A percentile compares a stretch with the other conserved stretches of the same genome.
Evolutionary conservation across 1,140 invertebrate genomes (phyloP).

Genomic region (Phocides pigmalion): DNA sequence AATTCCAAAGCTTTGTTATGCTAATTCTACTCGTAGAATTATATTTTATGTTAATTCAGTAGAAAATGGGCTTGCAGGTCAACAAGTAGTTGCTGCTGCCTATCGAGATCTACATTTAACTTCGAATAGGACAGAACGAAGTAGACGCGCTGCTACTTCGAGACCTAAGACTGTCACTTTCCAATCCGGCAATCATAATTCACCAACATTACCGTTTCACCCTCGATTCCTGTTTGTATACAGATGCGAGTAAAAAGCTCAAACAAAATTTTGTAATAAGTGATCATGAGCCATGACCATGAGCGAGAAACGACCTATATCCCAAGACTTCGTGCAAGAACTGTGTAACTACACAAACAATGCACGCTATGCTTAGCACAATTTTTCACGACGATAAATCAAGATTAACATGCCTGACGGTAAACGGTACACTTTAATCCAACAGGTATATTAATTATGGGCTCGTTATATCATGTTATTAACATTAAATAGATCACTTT

Average conservation of each 20-base stretch:
- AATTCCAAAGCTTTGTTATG: too few species aligned
- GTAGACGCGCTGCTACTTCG: too few species aligned
- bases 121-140: too few species aligned
- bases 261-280: neutral
- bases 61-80: too few species aligned
- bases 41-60: too few species aligned
- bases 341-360: slow-evolving; percentile 6
- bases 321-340: neutral
- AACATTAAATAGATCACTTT: too few species aligned
- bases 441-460: slow-evolving; percentile 6
- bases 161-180: too few species aligned
- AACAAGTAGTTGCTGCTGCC: too few species aligned
- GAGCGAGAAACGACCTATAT: neutral
- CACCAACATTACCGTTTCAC: too few species aligned
- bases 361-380: slow-evolving; percentile 1
- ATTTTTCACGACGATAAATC: neutral
- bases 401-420: slow-evolving; percentile 5
- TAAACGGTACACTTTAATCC: neutral
- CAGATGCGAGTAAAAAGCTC: neutral
- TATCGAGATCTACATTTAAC: too few species aligned
- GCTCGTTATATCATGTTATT: neutral
- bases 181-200: too few species aligned
- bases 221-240: neutral
- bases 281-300: neutral
- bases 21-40: too few species aligned